phyloP scores from a whole-genome alignment of 2,888 invertebrate species.

The Dynastes grantii region DNA sequence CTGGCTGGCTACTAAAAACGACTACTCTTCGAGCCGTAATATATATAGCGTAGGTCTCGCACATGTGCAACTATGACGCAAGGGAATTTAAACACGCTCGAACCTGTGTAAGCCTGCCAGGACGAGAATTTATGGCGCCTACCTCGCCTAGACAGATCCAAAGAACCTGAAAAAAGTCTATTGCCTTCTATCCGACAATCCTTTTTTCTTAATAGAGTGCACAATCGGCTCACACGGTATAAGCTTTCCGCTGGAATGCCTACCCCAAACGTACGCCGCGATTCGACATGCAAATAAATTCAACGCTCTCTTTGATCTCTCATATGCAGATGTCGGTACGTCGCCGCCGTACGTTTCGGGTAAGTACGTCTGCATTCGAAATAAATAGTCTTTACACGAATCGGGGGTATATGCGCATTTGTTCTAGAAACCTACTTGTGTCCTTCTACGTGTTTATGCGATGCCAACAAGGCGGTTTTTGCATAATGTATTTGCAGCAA shows the following conservation, averaged over 20 bases:
- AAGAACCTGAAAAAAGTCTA: too few relatives aligned
- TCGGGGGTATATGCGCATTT: conserved; percentile 14
- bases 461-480: conserved; percentile 1
- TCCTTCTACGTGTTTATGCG: neutral
- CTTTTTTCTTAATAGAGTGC: too few relatives aligned
- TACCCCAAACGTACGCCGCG: neutral
- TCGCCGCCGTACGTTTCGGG: neutral
- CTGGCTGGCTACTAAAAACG: too few relatives aligned
- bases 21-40: too few relatives aligned
- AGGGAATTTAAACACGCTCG: too few relatives aligned
- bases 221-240: neutral
- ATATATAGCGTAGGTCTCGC: too few relatives aligned
- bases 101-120: too few relatives aligned
- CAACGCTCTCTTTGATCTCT: conserved; percentile 34
- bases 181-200: too few relatives aligned
- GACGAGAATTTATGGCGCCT: too few relatives aligned
- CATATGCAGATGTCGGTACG: conserved; percentile 31
- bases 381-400: conserved; percentile 32
- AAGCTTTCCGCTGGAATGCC: neutral
- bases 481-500: conserved; percentile 9
- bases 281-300: conserved; percentile 38
- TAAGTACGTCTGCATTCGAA: conserved; percentile 26
- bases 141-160: too few relatives aligned
- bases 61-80: too few relatives aligned
- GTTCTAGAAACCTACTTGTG: conserved; percentile 30